Conservation (phyloP, 2,113 vertebrate genomes). For the Pseudorasbora parva region DNA sequence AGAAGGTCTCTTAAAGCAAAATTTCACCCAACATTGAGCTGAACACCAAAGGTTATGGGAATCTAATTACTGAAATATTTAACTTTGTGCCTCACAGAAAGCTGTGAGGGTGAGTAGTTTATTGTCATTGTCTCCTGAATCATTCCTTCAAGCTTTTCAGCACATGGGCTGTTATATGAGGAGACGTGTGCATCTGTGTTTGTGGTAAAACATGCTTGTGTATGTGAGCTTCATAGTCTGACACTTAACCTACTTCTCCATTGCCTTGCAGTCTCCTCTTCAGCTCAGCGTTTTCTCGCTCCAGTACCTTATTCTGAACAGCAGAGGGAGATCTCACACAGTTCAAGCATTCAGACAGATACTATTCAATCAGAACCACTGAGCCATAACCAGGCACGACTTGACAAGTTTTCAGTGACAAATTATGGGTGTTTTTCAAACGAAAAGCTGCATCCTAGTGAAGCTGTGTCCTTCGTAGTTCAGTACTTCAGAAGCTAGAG, state of each 20-base stretch:
- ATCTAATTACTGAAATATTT: neutral
- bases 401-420: neutral
- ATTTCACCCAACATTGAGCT: neutral
- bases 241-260: conserved; percentile 26
- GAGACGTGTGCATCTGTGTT: neutral
- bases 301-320: conserved; percentile 75
- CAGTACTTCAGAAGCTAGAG: too few relatives aligned
- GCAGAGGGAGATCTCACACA: neutral
- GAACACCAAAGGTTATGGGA: too few relatives aligned
- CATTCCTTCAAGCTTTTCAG: neutral
- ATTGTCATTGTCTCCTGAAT: neutral
- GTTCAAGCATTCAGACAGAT: neutral
- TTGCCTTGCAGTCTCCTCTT: conserved; percentile 63
- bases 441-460: too few relatives aligned
- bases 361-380: neutral
- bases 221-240: neutral
- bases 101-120: neutral
- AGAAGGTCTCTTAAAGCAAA: neutral
- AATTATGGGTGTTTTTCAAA: too few relatives aligned
- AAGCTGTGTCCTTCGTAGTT: too few relatives aligned
- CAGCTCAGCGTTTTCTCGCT: conserved; percentile 73
- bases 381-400: neutral
- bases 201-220: neutral
- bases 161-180: too few relatives aligned
- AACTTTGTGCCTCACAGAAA: neutral